Conservation (phyloP, 2,888 invertebrate species). For the Lumbricus terrestris region DNA sequence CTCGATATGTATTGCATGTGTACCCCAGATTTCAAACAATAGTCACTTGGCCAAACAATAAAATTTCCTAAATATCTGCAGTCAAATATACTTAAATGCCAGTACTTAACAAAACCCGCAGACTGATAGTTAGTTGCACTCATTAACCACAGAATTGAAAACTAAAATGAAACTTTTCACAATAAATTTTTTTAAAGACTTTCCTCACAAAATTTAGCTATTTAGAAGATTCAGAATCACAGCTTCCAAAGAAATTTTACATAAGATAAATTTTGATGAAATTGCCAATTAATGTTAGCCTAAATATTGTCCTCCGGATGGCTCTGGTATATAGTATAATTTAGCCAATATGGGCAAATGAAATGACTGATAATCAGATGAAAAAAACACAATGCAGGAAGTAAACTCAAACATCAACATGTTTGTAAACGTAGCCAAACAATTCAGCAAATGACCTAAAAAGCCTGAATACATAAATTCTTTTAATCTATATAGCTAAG, state of each 20-base stretch:
- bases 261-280: neutral
- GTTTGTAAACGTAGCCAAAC: neutral
- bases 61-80: neutral
- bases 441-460: neutral
- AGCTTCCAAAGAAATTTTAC: neutral
- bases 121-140: no score
- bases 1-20: neutral
- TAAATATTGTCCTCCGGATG: neutral
- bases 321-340: no score
- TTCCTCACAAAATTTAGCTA: neutral
- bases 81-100: neutral
- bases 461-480: constrained; percentile 3
- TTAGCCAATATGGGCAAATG: neutral
- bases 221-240: no score
- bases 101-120: neutral
- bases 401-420: neutral
- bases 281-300: neutral
- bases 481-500: neutral
- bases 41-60: neutral
- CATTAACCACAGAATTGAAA: no score
- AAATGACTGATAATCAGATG: neutral
- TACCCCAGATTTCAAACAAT: neutral
- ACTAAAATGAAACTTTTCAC: no score
- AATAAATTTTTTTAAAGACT: neutral
- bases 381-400: neutral